A percentile compares a stretch with the other conserved stretches of the same genome.
These are phyloP conservation scores for Corella eumyota DNA, from an alignment of 23 tunicate genomes.

Conservation along the genomic window DNA sequence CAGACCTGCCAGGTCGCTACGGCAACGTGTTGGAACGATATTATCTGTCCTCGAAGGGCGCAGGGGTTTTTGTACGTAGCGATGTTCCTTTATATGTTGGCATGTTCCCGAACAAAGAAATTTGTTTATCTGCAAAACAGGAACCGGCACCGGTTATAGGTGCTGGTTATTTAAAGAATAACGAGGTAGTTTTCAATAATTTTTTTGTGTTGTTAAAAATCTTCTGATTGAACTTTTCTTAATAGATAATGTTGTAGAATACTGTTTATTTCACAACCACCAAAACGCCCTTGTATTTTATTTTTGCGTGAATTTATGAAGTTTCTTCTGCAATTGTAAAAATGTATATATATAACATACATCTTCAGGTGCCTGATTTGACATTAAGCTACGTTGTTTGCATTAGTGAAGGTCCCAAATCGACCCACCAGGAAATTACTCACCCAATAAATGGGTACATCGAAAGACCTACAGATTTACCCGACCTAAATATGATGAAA, in stretches of 20 bases:
- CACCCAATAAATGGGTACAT: constrained; percentile 19
- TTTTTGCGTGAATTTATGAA: too few species aligned
- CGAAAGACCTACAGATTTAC: constrained; percentile 32
- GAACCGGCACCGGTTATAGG: constrained; percentile 6
- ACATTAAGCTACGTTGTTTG: constrained; percentile 47
- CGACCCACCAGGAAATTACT: constrained; percentile 29
- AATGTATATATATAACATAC: too few species aligned
- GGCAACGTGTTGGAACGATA: constrained; percentile 71
- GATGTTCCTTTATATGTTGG: constrained; percentile 36
- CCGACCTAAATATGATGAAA: constrained; percentile 57
- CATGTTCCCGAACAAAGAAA: constrained; percentile 9
- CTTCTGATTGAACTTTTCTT: too few species aligned
- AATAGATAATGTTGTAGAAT: too few species aligned
- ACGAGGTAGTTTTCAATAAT: too few species aligned
- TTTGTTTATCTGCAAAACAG: constrained; percentile 21
- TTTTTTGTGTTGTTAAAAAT: too few species aligned
- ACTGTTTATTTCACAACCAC: too few species aligned
- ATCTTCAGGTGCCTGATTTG: too few species aligned
- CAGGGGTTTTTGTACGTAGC: constrained; percentile 17
- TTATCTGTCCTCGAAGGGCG: constrained; percentile 43
- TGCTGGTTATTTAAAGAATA: constrained; percentile 5
- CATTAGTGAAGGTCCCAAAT: not conserved
- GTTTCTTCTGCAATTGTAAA: too few species aligned
- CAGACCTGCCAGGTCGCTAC: constrained; percentile 47
- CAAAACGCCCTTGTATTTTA: too few species aligned